Evolutionary conservation across 2,113 vertebrate species (phyloP).

Genomic region (Pomatostomus ruficeps): DNA sequence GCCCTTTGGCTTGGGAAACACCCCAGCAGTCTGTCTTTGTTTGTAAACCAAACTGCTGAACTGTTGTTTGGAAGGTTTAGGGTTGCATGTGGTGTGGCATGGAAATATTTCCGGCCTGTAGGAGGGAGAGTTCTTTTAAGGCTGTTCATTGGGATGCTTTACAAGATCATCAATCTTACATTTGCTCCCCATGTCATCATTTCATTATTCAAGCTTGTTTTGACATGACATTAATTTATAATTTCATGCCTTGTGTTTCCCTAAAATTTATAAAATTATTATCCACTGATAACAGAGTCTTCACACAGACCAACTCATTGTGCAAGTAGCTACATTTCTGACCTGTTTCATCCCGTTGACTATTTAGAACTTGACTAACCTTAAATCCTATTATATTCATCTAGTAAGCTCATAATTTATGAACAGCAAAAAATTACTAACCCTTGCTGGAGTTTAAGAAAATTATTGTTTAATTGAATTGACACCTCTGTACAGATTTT

Average conservation of each 20-base stretch:
- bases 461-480: not conserved
- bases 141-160: not conserved
- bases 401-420: not conserved
- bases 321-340: not conserved
- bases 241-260: not conserved
- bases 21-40: not conserved
- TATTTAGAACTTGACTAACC: not conserved
- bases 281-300: not conserved
- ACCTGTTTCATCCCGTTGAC: not conserved
- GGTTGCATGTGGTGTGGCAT: not conserved
- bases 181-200: not conserved
- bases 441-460: not conserved
- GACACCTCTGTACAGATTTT: conserved; percentile 30
- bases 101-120: not conserved
- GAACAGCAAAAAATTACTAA: not conserved
- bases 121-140: not conserved
- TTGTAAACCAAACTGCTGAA: not conserved
- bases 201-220: not conserved
- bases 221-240: not conserved
- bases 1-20: not conserved
- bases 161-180: not conserved
- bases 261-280: not conserved
- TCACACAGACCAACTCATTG: not conserved
- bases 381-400: not conserved
- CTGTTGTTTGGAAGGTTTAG: not conserved